A percentile compares a stretch with the other conserved stretches of the same genome.
Conservation (phyloP, 1,140 invertebrate genomes). For the Magallana gigas region DNA sequence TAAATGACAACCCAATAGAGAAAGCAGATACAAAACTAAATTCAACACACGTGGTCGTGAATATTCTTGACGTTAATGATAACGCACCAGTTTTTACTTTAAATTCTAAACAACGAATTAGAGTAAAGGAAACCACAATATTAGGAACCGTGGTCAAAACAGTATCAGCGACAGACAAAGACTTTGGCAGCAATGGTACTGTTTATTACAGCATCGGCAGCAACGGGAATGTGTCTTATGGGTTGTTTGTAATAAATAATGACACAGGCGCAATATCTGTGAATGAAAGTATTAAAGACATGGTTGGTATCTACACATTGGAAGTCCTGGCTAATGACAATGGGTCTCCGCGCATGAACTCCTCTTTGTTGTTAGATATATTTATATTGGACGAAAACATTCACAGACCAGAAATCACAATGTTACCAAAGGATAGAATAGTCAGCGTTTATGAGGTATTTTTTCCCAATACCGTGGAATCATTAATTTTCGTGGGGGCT, state of each 20-base stretch:
- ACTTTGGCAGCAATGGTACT: background rate
- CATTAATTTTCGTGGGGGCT: too few species aligned
- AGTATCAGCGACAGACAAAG: background rate
- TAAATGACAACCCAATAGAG: background rate
- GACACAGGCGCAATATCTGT: background rate
- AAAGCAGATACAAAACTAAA: background rate
- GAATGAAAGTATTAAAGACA: background rate
- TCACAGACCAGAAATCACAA: background rate
- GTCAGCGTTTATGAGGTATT: slow-evolving; percentile 3
- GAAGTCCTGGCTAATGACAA: slow-evolving; percentile 17
- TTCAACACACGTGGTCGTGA: background rate
- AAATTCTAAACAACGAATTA: background rate
- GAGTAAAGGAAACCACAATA: background rate
- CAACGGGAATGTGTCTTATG: background rate
- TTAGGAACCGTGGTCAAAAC: background rate
- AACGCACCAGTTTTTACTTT: background rate
- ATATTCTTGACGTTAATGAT: slow-evolving; percentile 18
- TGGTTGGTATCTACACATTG: background rate
- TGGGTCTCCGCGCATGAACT: background rate
- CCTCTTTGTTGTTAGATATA: background rate
- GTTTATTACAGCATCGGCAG: background rate
- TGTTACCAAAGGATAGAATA: background rate
- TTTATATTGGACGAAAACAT: background rate
- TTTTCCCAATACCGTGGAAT: too few species aligned
- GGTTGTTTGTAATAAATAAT: background rate